Evolutionary conservation across 2,113 vertebrate species (phyloP), one percentile per base, ranked within the genome.

Genomic region (Neodon shergylaensis): DNA sequence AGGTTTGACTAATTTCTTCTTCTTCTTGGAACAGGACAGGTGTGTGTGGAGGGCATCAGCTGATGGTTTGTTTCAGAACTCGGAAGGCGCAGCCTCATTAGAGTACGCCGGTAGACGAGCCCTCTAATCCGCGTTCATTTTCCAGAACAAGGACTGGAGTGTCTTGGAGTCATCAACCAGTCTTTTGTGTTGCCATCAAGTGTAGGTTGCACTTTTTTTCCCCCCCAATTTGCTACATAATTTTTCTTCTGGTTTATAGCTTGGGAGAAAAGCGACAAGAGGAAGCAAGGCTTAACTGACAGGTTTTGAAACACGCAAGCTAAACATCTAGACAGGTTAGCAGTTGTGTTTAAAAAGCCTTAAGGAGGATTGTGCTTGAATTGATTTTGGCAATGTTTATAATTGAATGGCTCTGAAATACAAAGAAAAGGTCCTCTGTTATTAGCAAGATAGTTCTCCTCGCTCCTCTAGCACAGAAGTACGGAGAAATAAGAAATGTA

Each of bases 251-350:
- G 92, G 49, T 61, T 95, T 42, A 73, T 76, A 92, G 82, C 92
- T 96, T 96, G 73, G 74, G 96, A 92, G 88, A 96, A 95, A 83
- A 97, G 91, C 65, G 74, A 88, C 88, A 92, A 91, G 42, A 73
- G 91, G 94, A 96, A 98, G 95, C 91, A 95, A 97, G 86, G 96
- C 94, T 96, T 97, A 97, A 97, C 94, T 97, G 97, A 97, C 94
- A 91, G 88, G 93, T 97, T 97, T 98, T 96, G 95, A 97, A 97
- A 97, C 73, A 68, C 92, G 93, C 81, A 95, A 95, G 95, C 96
- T 97, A 97, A 98, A 97, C 94, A 96, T 97, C 92, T 47, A 96
- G 97, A 97, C 97, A 97, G 93, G 96, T 97, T 97, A 97, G 94
- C 92, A 83, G 95, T 95, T 95, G 91, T 44, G 26, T 89, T 96